Base-by-base conservation (phyloP, 2,888 invertebrate genomes). In the Mythimna loreyi region DNA sequence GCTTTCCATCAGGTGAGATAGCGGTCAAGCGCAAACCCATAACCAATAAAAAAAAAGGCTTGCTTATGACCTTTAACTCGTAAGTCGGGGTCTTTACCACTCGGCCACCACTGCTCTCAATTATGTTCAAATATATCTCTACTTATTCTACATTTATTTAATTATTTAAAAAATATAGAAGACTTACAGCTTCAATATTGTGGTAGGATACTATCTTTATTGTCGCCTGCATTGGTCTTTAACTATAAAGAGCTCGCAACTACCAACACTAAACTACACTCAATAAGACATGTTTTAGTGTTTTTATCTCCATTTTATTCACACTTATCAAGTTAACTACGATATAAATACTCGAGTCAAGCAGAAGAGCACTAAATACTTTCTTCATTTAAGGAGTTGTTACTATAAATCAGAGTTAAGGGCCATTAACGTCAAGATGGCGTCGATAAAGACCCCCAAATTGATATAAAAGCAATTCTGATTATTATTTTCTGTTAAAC, bases 391-490 rank as follows among this genome's bases (percentile, higher is more conserved):
- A 81, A 62, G 77, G 71, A 84, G 70, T 68, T 69, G 62, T 57
- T 47, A 67, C 72, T 63, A 78, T 84, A 84, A 72, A 81, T 84
- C 72, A 64, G 5, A n/a, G 57, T 71, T 74, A 72, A 56, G 72
- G 73, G 50, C 83, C 81, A 80, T 80, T 80, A 69, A 65, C 13
- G 80, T 72, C 83, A 53, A 67, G 69, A 76, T 67, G 56, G 69
- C 30, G 47, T 43, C 49, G 74, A 79, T 70, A 50, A 47, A 40
- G 13, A 52, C 58, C 49, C 67, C 62, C 59, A 79, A 80, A 80
- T 80, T 80, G 82, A 80, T 82, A 82, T 67, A 64, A 64, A 79
- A 78, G 75, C 66, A 43, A 82, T 74, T 68, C 21, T 53, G 62
- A 65, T 74, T 67, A 70, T 70, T 63, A 80, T 70, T 82, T 65